phyloP scores from a whole-genome alignment of 2,888 invertebrate genomes.

The Tetragonisca angustula region DNA sequence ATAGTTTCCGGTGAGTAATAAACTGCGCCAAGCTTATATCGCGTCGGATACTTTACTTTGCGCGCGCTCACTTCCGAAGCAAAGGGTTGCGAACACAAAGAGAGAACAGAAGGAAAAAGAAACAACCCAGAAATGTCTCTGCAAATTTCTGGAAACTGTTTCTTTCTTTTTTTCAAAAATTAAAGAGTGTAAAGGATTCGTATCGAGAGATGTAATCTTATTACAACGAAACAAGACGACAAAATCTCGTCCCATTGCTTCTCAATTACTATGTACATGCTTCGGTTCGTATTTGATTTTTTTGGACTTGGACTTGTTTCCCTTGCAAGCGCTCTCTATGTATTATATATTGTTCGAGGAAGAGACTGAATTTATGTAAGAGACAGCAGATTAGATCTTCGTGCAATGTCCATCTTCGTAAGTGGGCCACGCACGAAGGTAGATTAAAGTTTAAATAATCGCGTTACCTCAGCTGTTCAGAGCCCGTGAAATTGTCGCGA shows the following conservation, averaged over 20 bases:
- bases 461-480: conserved; percentile 12
- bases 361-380: background rate
- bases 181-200: too few species aligned
- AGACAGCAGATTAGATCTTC: background rate
- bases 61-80: background rate
- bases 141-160: background rate
- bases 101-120: background rate
- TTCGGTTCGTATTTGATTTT: background rate
- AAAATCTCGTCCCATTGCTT: background rate
- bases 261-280: background rate
- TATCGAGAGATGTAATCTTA: too few species aligned
- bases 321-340: too few species aligned
- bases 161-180: too few species aligned
- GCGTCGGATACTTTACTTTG: conserved; percentile 21
- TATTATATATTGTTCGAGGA: too few species aligned
- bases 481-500: conserved; percentile 30
- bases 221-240: too few species aligned
- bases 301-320: too few species aligned
- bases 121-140: background rate
- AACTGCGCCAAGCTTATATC: conserved; percentile 29
- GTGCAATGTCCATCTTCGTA: background rate
- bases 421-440: background rate
- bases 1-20: conserved; percentile 92
- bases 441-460: conserved; percentile 48
- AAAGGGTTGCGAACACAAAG: background rate